Evolutionary conservation across 1,140 invertebrate genomes (phyloP).

Genomic region (Schlechtendalia chinensis): DNA sequence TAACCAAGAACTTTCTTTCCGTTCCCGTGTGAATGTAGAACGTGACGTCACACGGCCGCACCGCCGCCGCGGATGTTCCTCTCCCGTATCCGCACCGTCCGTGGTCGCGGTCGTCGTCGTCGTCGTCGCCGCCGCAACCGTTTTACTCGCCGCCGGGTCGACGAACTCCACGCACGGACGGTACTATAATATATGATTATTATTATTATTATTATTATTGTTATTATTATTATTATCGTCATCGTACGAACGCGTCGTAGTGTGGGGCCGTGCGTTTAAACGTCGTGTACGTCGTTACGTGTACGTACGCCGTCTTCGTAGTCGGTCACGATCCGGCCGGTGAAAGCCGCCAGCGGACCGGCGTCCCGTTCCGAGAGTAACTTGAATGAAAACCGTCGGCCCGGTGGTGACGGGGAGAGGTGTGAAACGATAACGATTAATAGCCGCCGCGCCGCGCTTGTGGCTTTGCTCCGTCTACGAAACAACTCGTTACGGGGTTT

Average conservation of each 20-base stretch:
- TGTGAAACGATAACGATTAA: no score
- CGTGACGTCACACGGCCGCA: slow-evolving; percentile 38
- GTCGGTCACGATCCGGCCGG: slow-evolving; percentile 4
- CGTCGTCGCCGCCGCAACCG: background rate
- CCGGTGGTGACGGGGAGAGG: no score
- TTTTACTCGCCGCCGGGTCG: background rate
- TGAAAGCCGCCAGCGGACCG: background rate
- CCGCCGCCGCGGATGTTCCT: background rate
- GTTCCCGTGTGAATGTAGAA: slow-evolving; percentile 41
- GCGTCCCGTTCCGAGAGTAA: no score
- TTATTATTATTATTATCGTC: slow-evolving; percentile 1
- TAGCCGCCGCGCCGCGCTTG: no score
- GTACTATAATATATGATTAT: background rate
- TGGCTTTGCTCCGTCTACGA: no score
- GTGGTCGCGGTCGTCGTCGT: background rate
- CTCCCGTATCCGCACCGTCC: background rate
- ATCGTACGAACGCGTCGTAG: no score
- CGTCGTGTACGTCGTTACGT: no score
- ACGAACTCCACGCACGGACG: slow-evolving; percentile 16
- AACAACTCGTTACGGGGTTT: background rate
- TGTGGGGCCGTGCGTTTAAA: no score
- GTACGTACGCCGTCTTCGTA: no score
- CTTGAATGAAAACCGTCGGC: no score
- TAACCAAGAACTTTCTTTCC: slow-evolving; percentile 50
- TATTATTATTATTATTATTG: background rate